A percentile compares a stretch with the other conserved stretches of the same genome.
Evolutionary conservation across 2,888 invertebrate species (phyloP).

Genomic region (Glaucopsyche alexis): DNA sequence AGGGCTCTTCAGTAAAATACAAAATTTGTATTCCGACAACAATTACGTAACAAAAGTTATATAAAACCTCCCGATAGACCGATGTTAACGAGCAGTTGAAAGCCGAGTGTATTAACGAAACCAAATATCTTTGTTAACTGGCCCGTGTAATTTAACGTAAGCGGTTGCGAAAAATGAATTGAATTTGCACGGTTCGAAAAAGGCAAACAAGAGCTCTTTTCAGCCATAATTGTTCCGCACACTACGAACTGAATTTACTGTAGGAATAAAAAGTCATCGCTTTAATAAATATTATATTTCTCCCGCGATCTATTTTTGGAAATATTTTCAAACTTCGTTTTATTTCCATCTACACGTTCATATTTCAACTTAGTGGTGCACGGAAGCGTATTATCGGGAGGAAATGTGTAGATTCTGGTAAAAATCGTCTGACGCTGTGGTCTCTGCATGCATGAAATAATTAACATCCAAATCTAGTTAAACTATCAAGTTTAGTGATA

Average conservation of each 20-base stretch:
- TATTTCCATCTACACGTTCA: not conserved
- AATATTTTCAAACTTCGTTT: conserved; percentile 10
- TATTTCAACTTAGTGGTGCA: not conserved
- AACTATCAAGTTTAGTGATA: not conserved
- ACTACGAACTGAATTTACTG: conserved; percentile 26
- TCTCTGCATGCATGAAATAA: not conserved
- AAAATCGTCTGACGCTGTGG: not conserved
- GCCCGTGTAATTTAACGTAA: conserved; percentile 30
- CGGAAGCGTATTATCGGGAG: conserved; percentile 14
- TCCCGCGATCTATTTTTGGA: not conserved
- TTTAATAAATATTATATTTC: not conserved
- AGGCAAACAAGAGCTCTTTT: conserved; percentile 29
- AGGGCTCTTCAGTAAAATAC: not conserved
- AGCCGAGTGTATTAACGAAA: conserved; percentile 24
- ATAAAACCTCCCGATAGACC: conserved; percentile 1
- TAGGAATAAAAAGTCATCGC: not conserved
- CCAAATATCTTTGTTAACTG: conserved; percentile 30
- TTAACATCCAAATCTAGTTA: not conserved
- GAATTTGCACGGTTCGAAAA: conserved; percentile 35
- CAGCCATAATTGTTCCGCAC: conserved; percentile 28
- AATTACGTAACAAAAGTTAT: conserved; percentile 11
- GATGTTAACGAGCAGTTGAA: conserved; percentile 9
- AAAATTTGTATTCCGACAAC: conserved; percentile 36
- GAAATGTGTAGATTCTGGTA: conserved; percentile 16
- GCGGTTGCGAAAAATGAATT: conserved; percentile 33